Evolutionary conservation across 2,797 vertebrate genomes (phyloP), one percentile per base, ranked within the genome.

Genomic region (Tympanoctomys barrerae): DNA sequence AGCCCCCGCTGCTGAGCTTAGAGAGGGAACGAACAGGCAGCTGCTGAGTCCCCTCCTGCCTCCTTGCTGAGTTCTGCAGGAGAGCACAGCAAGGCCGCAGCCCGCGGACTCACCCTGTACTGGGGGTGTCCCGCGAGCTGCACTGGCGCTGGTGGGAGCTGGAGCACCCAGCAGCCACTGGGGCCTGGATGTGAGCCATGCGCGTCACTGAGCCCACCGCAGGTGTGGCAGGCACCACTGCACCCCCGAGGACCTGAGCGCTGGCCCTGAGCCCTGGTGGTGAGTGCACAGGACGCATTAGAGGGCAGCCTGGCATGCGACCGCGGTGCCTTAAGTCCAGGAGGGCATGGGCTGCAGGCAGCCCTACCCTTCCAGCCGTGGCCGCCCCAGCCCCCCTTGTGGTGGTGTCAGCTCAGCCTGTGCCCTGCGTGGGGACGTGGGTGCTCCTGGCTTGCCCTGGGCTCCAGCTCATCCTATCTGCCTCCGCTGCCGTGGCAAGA

Each of bases 241-340:
- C 5, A 8, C 11, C 1, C 14, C 21, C 12, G 5, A 46, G 54
- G 71, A 36, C 62, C 88, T 33, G 49, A 54, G 62, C n/a, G 19
- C 3, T 9, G 14, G n/a, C 12, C 42, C 21, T 66, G 46, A 49
- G 7, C 28, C 49, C 16, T 7, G 2, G 73, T 0, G 0, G 6
- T 26, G 14, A 14, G 28, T 1, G 14, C 36, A 21, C 49, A 4
- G 28, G 21, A 68, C 61, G 28, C 24, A 8, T 31, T 33, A 7
- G 18, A 11, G 12, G 13, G 16, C n/a, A 57, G 82, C 28, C 18
- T 18, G 59, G 46, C 36, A 0, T 13, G 3, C 62, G 11, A 4
- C 31, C 3, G 16, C 90, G 21, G 39, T 11, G n/a, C 5, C 26
- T 14, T n/a, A 46, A 22, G 11, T 19, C 21, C 4, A n/a, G 2